phyloP scores from a whole-genome alignment of 2,888 invertebrate genomes.

The Polietes domitor region DNA sequence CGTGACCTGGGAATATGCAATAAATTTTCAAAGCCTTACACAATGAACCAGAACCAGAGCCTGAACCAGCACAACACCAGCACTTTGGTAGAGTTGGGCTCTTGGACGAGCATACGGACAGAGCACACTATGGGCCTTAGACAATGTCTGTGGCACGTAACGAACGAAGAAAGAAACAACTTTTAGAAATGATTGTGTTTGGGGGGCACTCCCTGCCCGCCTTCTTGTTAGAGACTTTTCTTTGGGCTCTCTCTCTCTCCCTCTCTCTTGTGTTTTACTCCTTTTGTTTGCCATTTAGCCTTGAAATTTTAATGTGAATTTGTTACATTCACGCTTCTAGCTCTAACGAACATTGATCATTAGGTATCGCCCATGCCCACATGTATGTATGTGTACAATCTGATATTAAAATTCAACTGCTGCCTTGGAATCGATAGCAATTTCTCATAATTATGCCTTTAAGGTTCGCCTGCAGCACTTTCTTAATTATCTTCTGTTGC shows the following conservation, averaged over 20 bases:
- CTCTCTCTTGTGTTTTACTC: not conserved
- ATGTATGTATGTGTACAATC: not conserved
- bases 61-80: constrained; percentile 9
- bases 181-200: not conserved
- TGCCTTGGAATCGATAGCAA: not conserved
- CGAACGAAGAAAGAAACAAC: not conserved
- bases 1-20: constrained; percentile 76
- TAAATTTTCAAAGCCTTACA: constrained; percentile 68
- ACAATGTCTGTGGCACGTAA: constrained; percentile 20
- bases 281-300: constrained; percentile 42
- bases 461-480: not conserved
- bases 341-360: constrained; percentile 34
- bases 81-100: not conserved
- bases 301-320: constrained; percentile 38
- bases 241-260: not conserved
- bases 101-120: not conserved
- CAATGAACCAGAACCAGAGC: too few species aligned
- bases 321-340: constrained; percentile 23
- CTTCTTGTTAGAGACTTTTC: not conserved
- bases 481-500: too few species aligned
- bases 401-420: not conserved
- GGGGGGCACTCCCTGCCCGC: constrained; percentile 3
- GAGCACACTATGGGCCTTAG: constrained; percentile 47
- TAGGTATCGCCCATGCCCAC: not conserved
- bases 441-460: constrained; percentile 25